Evolutionary conservation across 2,888 invertebrate species (phyloP), one percentile per base, ranked within the genome.

Genomic region (Dione juno): DNA sequence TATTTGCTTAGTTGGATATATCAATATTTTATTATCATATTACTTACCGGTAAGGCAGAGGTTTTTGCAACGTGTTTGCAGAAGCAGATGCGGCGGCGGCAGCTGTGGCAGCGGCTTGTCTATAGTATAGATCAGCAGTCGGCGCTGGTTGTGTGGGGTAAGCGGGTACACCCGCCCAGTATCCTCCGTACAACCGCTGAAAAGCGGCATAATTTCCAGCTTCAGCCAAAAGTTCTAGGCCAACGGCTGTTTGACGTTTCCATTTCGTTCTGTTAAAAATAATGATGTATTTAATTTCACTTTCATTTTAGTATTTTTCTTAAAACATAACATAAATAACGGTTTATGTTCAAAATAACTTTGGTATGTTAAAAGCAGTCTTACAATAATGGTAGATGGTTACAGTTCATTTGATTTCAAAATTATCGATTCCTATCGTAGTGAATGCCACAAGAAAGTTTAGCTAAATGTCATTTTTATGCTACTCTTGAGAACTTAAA

Each of bases 121-220:
- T 94, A 89, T 97, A 97, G 86, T 97, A 97, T 58, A 97, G 92
- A 82, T 97, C 97, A 7, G 96, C 95, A 71, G 95, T 95, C 0
- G 96, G 95, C 73, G 95, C 94, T 13, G 95, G 94, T 74, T 96
- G 94, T 70, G 96, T 95, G 57, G 96, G 96, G 73, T 95, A 95
- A 75, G 95, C 94, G 9, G 95, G 94, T 67, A 95, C 94, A 76
- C 95, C 95, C 59, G 95, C 94, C 94, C 94, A 84, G 87, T 97
- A 97, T 0, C 96, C 95, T 11, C 97, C 97, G 90, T 98, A 98
- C 75, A 99, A 94, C 74, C 99, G 95, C 92, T 99, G 99, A 84
- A 99, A 98, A n/a, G 99, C 99, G 1, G 99, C 99, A 91, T 98
- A 98, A 93, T 99, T 99, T 10, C 98, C 98, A 0, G 99, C 98